phyloP scores from a whole-genome alignment of 2,113 vertebrate genomes.

The Tautogolabrus adspersus region DNA sequence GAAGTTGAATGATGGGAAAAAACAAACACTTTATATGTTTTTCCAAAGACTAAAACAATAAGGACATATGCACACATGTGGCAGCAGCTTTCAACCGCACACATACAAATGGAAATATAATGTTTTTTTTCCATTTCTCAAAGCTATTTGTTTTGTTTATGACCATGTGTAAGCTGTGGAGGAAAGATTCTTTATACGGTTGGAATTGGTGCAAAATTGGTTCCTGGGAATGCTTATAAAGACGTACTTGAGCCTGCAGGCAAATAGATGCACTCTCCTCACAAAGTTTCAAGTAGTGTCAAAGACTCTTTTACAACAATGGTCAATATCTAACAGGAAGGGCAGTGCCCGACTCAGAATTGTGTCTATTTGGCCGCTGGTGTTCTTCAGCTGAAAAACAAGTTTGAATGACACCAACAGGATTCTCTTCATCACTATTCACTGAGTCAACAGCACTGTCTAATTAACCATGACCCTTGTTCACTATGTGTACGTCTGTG shows the following conservation, averaged over 20 bases:
- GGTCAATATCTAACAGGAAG: not conserved
- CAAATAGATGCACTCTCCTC: no score
- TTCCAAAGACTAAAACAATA: conserved; percentile 14
- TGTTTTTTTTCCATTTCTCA: not conserved
- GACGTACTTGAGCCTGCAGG: no score
- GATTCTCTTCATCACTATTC: conserved; percentile 28
- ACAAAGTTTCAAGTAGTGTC: no score
- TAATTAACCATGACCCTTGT: conserved; percentile 31
- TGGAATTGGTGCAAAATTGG: no score
- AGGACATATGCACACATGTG: not conserved
- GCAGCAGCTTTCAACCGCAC: not conserved
- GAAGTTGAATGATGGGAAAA: not conserved
- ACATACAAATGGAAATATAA: not conserved
- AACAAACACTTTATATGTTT: not conserved
- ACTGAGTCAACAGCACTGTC: conserved; percentile 27
- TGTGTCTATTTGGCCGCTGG: not conserved
- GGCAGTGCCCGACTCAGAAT: not conserved
- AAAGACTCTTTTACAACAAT: not conserved
- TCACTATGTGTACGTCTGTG: conserved; percentile 18
- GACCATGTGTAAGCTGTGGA: no score
- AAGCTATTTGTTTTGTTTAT: no score
- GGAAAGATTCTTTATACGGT: no score
- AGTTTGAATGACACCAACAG: conserved; percentile 48
- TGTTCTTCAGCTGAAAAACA: not conserved
- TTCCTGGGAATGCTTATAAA: no score